Conservation (phyloP, 2,797 vertebrate species). For the Mormyrus hasselquistii region DNA sequence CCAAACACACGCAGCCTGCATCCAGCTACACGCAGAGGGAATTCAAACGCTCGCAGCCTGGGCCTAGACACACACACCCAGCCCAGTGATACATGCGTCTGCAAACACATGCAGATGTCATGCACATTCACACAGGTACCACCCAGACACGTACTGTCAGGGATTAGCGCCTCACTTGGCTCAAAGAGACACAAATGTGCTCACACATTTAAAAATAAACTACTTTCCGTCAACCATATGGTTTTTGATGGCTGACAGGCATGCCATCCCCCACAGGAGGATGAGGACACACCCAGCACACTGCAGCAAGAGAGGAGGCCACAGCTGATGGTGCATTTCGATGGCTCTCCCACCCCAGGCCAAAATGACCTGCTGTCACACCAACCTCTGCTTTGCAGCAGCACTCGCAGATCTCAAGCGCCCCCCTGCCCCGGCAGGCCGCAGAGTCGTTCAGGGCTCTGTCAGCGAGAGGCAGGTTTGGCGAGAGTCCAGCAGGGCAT, state of each 20-base stretch:
- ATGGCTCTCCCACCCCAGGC: neutral
- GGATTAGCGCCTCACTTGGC: neutral
- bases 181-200: constrained; percentile 13
- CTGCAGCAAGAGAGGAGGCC: neutral
- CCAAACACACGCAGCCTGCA: neutral
- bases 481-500: neutral
- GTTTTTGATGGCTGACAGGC: neutral
- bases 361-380: neutral
- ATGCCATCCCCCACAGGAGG: neutral
- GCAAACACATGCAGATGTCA: neutral
- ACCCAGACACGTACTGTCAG: neutral
- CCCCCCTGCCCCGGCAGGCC: neutral
- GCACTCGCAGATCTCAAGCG: neutral
- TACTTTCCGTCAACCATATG: neutral
- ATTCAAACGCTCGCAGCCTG: neutral
- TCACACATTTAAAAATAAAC: neutral
- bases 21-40: neutral
- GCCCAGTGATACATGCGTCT: neutral
- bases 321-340: neutral
- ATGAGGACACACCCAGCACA: neutral
- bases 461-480: neutral
- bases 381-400: neutral
- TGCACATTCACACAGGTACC: neutral
- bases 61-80: neutral
- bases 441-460: neutral